Evolutionary conservation across 1,140 invertebrate genomes (phyloP), one percentile per base, ranked within the genome.

Genomic region (Vanessa tameamea): DNA sequence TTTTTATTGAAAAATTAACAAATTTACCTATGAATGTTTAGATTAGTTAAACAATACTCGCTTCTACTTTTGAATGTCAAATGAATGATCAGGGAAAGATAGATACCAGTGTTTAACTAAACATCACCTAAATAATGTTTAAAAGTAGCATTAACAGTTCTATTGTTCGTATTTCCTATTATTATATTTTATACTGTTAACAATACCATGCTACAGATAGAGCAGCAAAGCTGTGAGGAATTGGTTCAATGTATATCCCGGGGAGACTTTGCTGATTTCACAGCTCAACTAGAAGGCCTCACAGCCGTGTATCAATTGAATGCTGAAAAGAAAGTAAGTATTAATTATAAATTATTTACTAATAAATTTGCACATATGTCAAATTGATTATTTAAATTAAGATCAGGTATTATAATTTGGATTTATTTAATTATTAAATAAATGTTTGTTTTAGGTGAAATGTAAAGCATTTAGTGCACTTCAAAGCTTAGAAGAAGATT

Each of bases 261-360:
- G 20, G 96, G 97, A 26, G 97, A 99, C 92, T 99, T 99, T 93
- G 94, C 96, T n/a, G 97, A 98, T 91, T 99, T 99, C 85, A 97
- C 97, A 1, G 95, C 96, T 3, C 98, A 99, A 91, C 89, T 99
- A 6, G 97, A 98, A 93, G 98, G 97, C 6, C 94, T 99, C 48
- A 95, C 96, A 51, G 96, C 97, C 3, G 98, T 99, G 77, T 99
- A 99, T 90, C 97, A 98, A 88, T 93, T 99, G 15, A 98, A 98
- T 93, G 97, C 97, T 12, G 98, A 99, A 84, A 98, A 98, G 86
- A 98, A 98, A 93, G 95, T 89, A 75, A 80, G 75, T 77, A 63
- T 55, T 23, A 55, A 3, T 51, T 51, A 55, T 43, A 43, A 43
- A 43, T 43, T 43, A 43, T 43, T 43, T 43, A 9, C 9, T 9